These are phyloP conservation scores for Typhlomys cinereus DNA, from an alignment of 2,113 vertebrate genomes.

Conservation along the genomic window DNA sequence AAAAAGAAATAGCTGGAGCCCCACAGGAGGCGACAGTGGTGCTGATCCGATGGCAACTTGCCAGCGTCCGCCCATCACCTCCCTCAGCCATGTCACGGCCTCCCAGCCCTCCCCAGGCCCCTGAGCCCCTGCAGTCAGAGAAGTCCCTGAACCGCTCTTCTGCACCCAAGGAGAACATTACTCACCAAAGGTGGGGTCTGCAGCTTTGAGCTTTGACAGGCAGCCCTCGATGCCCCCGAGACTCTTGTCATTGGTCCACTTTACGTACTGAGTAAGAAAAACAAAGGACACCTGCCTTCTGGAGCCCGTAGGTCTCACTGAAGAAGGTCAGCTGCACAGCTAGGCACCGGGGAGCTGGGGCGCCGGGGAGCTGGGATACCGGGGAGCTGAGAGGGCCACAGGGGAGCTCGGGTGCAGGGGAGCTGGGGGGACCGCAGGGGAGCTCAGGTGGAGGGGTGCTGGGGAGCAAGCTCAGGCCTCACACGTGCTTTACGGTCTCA, in stretches of 20 bases:
- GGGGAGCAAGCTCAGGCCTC: background rate
- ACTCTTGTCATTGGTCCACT: constrained; percentile 90
- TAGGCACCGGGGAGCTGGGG: too few species aligned
- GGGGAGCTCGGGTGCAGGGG: too few species aligned
- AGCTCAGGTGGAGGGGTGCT: too few species aligned
- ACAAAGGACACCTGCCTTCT: rapidly evolving
- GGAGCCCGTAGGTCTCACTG: rapidly evolving
- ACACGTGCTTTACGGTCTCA: background rate
- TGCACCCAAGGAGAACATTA: background rate
- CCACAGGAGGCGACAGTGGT: too few species aligned
- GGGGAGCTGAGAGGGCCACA: too few species aligned
- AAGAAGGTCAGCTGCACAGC: too few species aligned
- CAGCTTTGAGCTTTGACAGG: constrained; percentile 87
- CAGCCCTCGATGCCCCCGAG: constrained; percentile 94
- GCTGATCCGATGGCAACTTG: too few species aligned
- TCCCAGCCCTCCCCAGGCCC: background rate
- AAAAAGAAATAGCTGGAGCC: too few species aligned
- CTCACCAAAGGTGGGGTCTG: constrained; percentile 94
- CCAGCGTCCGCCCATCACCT: rapidly evolving
- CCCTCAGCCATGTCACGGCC: too few species aligned
- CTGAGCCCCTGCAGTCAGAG: background rate
- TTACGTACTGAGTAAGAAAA: constrained; percentile 88
- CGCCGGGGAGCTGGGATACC: too few species aligned
- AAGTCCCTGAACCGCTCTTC: rapidly evolving
- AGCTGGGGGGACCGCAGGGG: too few species aligned